Percentiles rank a stretch among this genome's conserved stretches.
These are phyloP conservation scores for Sebastes umbrosus DNA, from an alignment of 2,797 vertebrate species.

Conservation along the genomic window DNA sequence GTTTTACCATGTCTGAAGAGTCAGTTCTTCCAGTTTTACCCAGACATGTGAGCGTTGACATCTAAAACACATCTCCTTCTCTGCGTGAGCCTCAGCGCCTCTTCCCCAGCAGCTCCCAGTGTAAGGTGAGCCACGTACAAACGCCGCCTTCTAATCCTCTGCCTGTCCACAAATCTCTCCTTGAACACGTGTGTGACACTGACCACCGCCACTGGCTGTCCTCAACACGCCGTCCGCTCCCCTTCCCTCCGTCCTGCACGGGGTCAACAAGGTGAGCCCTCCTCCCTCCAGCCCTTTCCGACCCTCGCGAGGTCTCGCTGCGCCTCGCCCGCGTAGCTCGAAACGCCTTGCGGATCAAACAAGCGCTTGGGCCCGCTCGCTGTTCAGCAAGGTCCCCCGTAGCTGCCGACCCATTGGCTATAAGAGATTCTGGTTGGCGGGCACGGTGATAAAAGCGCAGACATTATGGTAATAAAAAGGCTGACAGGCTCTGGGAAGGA, in stretches of 20 bases:
- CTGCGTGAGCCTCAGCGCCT: not conserved
- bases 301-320: not conserved
- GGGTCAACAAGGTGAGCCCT: slow-evolving; percentile 43
- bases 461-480: slow-evolving; percentile 68
- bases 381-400: slow-evolving; percentile 39
- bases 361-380: slow-evolving; percentile 24
- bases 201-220: slow-evolving; percentile 8
- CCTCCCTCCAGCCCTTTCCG: slow-evolving; percentile 1
- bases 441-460: slow-evolving; percentile 63
- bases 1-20: not conserved
- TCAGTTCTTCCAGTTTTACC: not conserved
- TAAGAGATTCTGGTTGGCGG: slow-evolving; percentile 51
- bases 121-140: slow-evolving; percentile 24
- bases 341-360: slow-evolving; percentile 42
- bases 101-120: slow-evolving; percentile 1
- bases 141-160: slow-evolving; percentile 32
- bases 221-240: slow-evolving; percentile 14
- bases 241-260: slow-evolving; percentile 28
- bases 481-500: slow-evolving; percentile 50
- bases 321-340: not conserved
- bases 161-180: slow-evolving; percentile 39
- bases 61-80: not conserved
- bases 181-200: slow-evolving; percentile 41
- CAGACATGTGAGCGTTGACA: not conserved
- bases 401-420: slow-evolving; percentile 49